Base-by-base conservation (phyloP, 1,140 invertebrate genomes). In the Eumeta japonica region DNA sequence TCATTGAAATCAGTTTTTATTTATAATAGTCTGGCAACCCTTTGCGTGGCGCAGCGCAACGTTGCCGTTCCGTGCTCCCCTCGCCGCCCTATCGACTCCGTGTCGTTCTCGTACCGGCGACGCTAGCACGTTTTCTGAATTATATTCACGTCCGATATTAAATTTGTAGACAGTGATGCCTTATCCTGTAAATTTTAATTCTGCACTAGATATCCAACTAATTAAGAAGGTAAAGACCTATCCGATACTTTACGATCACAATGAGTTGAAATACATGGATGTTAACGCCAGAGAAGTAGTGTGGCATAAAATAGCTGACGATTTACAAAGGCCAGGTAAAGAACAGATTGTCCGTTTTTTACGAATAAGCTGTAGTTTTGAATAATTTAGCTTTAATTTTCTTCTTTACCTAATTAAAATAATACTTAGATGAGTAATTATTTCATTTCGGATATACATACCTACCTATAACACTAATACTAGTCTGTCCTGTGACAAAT, bases 251-350 rank as follows among this genome's bases (percentile, higher is more conserved):
- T 72, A 72, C 47, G 56, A 68, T 24, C 34, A 48, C 0, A 59
- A 52, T 15, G 50, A 66, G 17, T 41, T 52, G 0, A 66, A 63
- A 39, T 66, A 72, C 31, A 16, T 65, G 36, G 58, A 68, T 34
- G 59, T 60, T 29, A 62, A 72, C 34, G 43, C 56, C 0, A 55
- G 60, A 37, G 64, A 68, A 40, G 63, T 68, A 0, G 48, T 62
- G 11, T 72, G 67, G 67, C 61, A 72, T 39, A 67, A 61, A 36
- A 72, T 72, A 15, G 62, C 62, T 9, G 67, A 72, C 28, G 37
- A 41, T 1, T 32, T 72, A 13, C 54, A 51, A 24, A 45, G 59
- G 16, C 62, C 64, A 18, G 58, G 66, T 68, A 43, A 56, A 46
- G 55, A 41, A 18, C n/a, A 7, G 5, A n/a, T n/a, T 33, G 29